phyloP scores from a whole-genome alignment of 92 coral and sea anemone genomes.

The Plumapathes pennacea region DNA sequence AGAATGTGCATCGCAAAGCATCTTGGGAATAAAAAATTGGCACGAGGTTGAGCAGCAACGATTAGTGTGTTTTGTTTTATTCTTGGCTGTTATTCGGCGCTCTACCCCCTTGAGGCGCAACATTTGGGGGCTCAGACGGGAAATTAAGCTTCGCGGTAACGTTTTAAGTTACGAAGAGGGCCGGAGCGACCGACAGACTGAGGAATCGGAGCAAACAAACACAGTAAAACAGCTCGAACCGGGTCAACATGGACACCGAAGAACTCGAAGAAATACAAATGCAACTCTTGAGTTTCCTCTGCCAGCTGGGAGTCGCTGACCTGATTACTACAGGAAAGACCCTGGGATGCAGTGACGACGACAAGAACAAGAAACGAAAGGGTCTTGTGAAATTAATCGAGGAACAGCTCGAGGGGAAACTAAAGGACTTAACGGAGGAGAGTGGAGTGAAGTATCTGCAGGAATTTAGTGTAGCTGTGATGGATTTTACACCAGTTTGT shows the following conservation, averaged over 20 bases:
- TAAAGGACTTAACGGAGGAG: slow-evolving; percentile 1
- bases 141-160: no score
- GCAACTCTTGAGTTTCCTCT: slow-evolving; percentile 8
- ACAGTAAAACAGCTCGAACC: no score
- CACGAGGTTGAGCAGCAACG: no score
- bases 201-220: no score
- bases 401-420: slow-evolving; percentile 2
- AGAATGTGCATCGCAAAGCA: no score
- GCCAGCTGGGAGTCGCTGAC: slow-evolving; percentile 10
- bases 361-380: slow-evolving; percentile 2
- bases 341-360: slow-evolving; percentile 7
- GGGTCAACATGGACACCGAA: neutral
- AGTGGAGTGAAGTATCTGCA: neutral
- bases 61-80: no score
- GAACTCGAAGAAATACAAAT: slow-evolving; percentile 11
- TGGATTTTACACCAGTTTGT: slow-evolving; percentile 2
- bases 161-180: no score
- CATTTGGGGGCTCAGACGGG: no score
- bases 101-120: no score
- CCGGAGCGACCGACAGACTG: no score
- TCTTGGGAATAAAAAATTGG: no score
- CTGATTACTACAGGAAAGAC: neutral
- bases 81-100: no score
- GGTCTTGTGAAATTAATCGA: slow-evolving; percentile 5
- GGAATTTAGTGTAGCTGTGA: neutral